Evolutionary conservation across 2,113 vertebrate species (phyloP), one percentile per base, ranked within the genome.

Genomic region (Balaenoptera acutorostrata): DNA sequence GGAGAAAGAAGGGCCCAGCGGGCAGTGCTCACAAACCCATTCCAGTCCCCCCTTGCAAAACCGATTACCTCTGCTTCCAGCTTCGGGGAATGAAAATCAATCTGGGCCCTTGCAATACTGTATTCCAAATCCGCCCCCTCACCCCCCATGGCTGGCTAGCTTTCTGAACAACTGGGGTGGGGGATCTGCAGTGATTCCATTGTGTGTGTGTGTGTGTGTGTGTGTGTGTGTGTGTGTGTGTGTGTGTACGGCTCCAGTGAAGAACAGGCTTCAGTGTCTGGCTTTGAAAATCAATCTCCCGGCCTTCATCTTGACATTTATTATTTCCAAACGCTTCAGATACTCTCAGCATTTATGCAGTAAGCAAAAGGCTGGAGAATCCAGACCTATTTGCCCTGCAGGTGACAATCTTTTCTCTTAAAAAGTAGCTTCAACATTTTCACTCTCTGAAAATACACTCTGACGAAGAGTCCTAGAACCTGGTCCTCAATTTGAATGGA

Each of bases 221-320:
- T 31, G 74, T 39, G 33, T 72, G 57, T 52, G 44, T 74, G 66
- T 36, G 44, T 63, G 25, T 49, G 27, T 23, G 29, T 80, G 74
- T 31, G 57, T 15, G 9, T 2, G 23, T n/a, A 17, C 17, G 15
- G 25, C 66, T 74, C 66, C 41, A 61, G 13, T 46, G 14, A 93
- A 95, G 25, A 90, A 64, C 21, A 74, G 44, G 59, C 52, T 82
- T 69, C 7, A 61, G 18, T 69, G 25, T 93, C 77, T 87, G 36
- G 77, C 81, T 94, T 94, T 97, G 78, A 93, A 97, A 95, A 97
- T 97, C 96, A 94, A 90, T 90, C 82, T 97, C 44, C 52, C 80
- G 33, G 57, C 63, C 92, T 97, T 95, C 63, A 18, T 90, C 86
- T 57, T 94, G 77, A 94, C 72, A 95, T 88, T 80, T 96, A 87